Conservation (phyloP, 2,888 invertebrate species). For the Scaptomyza cyrtandrae region DNA sequence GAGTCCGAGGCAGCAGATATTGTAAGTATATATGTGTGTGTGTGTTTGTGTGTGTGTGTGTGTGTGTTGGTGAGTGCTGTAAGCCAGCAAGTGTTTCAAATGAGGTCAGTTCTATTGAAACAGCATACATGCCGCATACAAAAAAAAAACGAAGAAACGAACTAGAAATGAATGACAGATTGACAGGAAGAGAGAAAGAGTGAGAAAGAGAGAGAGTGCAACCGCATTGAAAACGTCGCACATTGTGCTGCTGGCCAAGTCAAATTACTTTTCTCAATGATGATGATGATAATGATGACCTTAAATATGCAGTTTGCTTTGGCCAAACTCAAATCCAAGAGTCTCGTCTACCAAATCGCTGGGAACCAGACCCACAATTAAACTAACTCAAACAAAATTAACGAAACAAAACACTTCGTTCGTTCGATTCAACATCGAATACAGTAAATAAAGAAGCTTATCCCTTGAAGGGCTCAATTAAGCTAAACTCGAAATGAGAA, state of each 20-base stretch:
- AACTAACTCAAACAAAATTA: neutral
- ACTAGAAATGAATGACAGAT: constrained; percentile 2
- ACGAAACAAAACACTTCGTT: neutral
- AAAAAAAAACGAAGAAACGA: neutral
- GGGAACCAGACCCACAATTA: neutral
- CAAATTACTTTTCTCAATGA: constrained; percentile 52
- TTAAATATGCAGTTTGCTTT: constrained; percentile 34
- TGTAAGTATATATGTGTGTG: constrained; percentile 65
- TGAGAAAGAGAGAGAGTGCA: neutral
- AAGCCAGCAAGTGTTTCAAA: constrained; percentile 49
- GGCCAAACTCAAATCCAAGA: constrained; percentile 4
- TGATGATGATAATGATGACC: constrained; percentile 8
- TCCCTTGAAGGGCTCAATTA: neutral
- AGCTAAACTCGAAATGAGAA: neutral
- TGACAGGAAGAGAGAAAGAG: neutral
- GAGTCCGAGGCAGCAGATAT: constrained; percentile 75
- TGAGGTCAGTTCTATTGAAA: constrained; percentile 67
- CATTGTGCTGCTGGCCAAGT: constrained; percentile 53
- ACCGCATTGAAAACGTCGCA: constrained; percentile 62
- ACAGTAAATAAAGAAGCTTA: neutral
- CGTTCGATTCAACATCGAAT: neutral
- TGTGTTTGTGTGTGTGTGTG: constrained; percentile 1
- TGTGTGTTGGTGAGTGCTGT: neutral
- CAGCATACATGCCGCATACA: constrained; percentile 7
- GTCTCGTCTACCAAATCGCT: constrained; percentile 7